These are phyloP conservation scores for Microplitis mediator DNA, from an alignment of 1,140 invertebrate genomes.

Conservation along the genomic window DNA sequence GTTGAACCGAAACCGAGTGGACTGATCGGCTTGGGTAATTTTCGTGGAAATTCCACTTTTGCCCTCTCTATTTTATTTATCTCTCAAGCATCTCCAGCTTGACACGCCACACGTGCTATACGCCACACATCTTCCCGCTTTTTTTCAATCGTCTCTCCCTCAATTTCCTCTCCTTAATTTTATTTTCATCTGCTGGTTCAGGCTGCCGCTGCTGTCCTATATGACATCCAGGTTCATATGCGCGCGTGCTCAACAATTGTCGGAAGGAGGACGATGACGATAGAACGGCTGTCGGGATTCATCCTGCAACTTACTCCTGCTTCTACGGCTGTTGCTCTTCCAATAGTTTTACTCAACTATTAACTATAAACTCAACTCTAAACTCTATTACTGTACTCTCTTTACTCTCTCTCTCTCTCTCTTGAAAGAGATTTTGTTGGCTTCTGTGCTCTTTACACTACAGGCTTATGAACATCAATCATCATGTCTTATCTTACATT, in stretches of 20 bases:
- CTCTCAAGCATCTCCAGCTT: neutral
- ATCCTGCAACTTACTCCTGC: neutral
- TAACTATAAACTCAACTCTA: no score
- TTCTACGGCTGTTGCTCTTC: neutral
- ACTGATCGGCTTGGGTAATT: neutral
- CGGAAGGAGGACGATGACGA: neutral
- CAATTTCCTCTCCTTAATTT: constrained; percentile 2
- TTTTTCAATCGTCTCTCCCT: neutral
- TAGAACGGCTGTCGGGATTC: neutral
- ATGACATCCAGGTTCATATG: no score
- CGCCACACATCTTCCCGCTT: neutral
- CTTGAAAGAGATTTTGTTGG: constrained; percentile 12
- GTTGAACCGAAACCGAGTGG: neutral
- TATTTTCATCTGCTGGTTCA: neutral
- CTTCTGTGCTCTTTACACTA: constrained; percentile 4
- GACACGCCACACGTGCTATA: constrained; percentile 16
- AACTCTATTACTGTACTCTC: neutral
- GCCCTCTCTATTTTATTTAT: no score
- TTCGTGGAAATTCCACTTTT: neutral
- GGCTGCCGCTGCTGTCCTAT: neutral
- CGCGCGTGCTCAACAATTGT: constrained; percentile 19
- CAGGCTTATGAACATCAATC: constrained; percentile 45
- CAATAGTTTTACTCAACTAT: neutral
- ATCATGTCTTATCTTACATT: constrained; percentile 41
- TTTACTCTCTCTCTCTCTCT: constrained; percentile 2